Percentiles rank a stretch among this genome's conserved stretches.
phyloP scores from a whole-genome alignment of 2,888 invertebrate species.

The Eristalis tenax region DNA sequence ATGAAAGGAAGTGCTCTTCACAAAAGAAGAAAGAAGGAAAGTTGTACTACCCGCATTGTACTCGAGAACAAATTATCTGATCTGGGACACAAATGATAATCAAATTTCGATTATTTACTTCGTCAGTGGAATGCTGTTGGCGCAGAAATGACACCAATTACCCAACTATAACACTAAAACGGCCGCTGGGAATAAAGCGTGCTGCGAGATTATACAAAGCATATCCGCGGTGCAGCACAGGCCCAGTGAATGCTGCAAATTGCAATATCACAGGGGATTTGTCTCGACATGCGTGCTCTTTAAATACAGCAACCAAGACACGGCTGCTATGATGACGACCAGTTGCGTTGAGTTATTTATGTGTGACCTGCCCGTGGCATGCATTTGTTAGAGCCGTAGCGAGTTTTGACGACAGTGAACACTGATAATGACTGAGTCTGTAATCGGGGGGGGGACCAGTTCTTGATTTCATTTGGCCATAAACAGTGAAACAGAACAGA shows the following conservation, averaged over 20 bases:
- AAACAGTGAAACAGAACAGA: constrained; percentile 38
- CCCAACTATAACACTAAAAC: constrained; percentile 51
- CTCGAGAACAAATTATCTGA: constrained; percentile 19
- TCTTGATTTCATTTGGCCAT: constrained; percentile 60
- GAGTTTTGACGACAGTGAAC: constrained; percentile 22
- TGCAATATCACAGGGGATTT: constrained; percentile 34
- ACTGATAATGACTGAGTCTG: constrained; percentile 40
- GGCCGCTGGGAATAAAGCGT: constrained; percentile 40
- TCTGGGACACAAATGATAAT: constrained; percentile 6
- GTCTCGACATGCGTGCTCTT: constrained; percentile 66
- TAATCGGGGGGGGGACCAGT: constrained; percentile 20
- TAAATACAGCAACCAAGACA: background rate
- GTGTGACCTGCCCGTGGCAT: constrained; percentile 54
- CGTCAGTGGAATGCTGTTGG: constrained; percentile 55
- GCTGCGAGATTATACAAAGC: constrained; percentile 8
- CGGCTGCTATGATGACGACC: constrained; percentile 34
- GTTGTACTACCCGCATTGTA: constrained; percentile 15
- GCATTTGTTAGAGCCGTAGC: constrained; percentile 42
- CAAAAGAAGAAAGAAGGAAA: constrained; percentile 44
- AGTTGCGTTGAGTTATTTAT: constrained; percentile 63
- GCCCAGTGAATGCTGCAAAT: background rate
- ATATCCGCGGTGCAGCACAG: constrained; percentile 64
- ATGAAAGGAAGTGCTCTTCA: background rate
- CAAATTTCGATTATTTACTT: constrained; percentile 39
- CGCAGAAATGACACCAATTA: constrained; percentile 58